Base-by-base conservation (phyloP, 2,113 vertebrate species). In the Chloebia gouldiae region DNA sequence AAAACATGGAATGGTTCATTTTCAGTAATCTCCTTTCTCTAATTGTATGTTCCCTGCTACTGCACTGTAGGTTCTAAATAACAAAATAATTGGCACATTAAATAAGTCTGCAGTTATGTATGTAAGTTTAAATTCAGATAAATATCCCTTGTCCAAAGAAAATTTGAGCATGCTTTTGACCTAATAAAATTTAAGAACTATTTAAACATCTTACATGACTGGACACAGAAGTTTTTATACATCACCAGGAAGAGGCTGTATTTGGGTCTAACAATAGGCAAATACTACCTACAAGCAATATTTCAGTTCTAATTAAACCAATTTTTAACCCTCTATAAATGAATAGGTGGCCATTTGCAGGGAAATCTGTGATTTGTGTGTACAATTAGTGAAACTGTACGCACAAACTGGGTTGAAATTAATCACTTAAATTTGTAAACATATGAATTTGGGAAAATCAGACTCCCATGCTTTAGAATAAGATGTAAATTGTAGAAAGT, bases 21-120 rank as follows among this genome's bases (percentile, higher is more conserved):
- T 93, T 85, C 61, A 82, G 75, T 90, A 93, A 94, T 91, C 70
- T 90, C 40, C 15, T 81, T 90, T 69, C 66, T 82, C 71, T 96
- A 92, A 94, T 88, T 93, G 22, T 72, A 82, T 80, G 50, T 89
- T 93, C 44, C 90, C 75, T 77, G 70, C 45, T 90, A 95, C 17
- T 80, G 19, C 85, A 56, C 66, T 88, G 35, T 70, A 31, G 68
- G 44, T 85, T 95, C 60, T 93, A 87, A 94, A 94, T 77, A 95
- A 51, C 54, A 73, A 82, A 88, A 82, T 92, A 92, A 95, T 86
- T 91, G 66, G 19, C 71, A 91, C 30, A 27, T 1, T 6, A 77
- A 87, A 68, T 73, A 90, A 91, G 13, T 66, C 30, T 60, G 54
- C 77, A 88, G 35, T 75, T 93, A 70, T 31, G 11, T 28, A 45